These are phyloP conservation scores for Acrossocheilus wenchowensis DNA, from an alignment of 2,797 vertebrate species.

Conservation along the genomic window DNA sequence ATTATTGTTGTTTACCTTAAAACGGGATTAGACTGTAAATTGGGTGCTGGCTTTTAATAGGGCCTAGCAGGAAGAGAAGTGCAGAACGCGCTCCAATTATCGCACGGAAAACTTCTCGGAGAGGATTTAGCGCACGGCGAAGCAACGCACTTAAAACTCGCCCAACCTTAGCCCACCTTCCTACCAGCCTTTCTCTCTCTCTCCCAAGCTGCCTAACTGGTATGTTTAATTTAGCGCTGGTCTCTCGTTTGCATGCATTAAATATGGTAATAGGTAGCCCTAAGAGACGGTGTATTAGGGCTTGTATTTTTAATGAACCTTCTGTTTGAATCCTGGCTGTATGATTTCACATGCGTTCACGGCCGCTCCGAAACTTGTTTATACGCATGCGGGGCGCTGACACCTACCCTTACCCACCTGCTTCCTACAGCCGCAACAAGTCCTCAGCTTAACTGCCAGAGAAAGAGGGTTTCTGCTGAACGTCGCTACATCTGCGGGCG, in stretches of 20 bases:
- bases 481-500: constrained; percentile 53
- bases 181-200: constrained; percentile 31
- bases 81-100: constrained; percentile 62
- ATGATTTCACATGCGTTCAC: constrained; percentile 13
- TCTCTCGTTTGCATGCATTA: constrained; percentile 61
- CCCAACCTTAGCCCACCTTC: constrained; percentile 34
- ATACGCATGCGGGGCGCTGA: not conserved
- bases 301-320: constrained; percentile 67
- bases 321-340: constrained; percentile 62
- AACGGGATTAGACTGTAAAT: constrained; percentile 64
- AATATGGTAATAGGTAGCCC: constrained; percentile 67
- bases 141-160: constrained; percentile 27
- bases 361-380: constrained; percentile 34
- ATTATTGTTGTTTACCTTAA: constrained; percentile 67
- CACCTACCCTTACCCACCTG: constrained; percentile 22
- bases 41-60: constrained; percentile 56
- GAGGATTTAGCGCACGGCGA: constrained; percentile 57
- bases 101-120: constrained; percentile 51
- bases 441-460: not conserved
- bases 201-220: constrained; percentile 32
- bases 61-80: constrained; percentile 55
- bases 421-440: constrained; percentile 28
- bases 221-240: constrained; percentile 64
- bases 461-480: constrained; percentile 30
- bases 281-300: constrained; percentile 65